Evolutionary conservation across 1,140 invertebrate genomes (phyloP), one percentile per base, ranked within the genome.

Genomic region (Atta colombica): DNA sequence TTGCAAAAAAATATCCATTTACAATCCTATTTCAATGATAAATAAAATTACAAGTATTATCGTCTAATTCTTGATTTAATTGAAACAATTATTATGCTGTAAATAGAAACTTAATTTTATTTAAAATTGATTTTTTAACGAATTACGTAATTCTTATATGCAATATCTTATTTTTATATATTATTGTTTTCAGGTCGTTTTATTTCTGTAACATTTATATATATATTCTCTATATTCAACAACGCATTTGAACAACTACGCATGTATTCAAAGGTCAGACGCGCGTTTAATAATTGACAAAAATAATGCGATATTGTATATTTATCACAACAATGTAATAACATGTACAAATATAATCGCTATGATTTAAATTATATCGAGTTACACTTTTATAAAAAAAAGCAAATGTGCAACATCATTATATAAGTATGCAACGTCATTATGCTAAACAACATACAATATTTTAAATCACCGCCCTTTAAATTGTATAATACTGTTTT

Each of bases 41-140:
- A 74, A 39, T 74, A 28, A 49, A 1, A 77, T 77, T 61, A 77
- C 39, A 16, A 39, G 12, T 49, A 49, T 45, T 45, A 35, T 35
- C 31, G 35, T 58, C 0, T 35, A 35, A 74, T 31, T 2, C 14
- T 60, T 58, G n/a, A n/a, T 35, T 69, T 49, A 69, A 58, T 74
- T 35, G 1, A 58, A 72, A 72, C 16, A 69, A 16, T 31, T 55
- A 55, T 55, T 31, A 55, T 31, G 0, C 35, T 16, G 6, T 6
- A 72, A 14, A 14, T 74, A 58, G 1, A 25, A 77, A 77, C 14
- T 51, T 31, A 14, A n/a, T 51, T 66, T 65, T 78, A 75, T 78
- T 49, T 35, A 21, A 14, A n/a, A 25, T 77, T 4, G 3, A 45
- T 77, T 63, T 8, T 45, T 77, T 45, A n/a, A 25, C 10, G n/a